Percentiles rank a stretch among this genome's conserved stretches.
Evolutionary conservation across 2,113 vertebrate species (phyloP).

Genomic region (Dipodomys stephensi): DNA sequence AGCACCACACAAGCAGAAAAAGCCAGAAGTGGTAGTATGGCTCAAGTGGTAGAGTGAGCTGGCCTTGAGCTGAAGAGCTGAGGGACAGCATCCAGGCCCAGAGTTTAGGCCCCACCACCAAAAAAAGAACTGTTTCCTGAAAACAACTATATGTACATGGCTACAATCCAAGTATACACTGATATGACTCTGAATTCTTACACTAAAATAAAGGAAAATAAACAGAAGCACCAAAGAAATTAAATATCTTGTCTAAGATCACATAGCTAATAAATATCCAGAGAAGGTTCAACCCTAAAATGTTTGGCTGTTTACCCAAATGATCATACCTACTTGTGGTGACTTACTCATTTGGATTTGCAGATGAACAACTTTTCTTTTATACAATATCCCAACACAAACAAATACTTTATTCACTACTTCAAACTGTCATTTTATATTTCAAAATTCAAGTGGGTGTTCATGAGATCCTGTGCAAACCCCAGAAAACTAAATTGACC

Average conservation of each 20-base stretch:
- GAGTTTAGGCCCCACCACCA: too few species aligned
- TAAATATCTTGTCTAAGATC: not conserved
- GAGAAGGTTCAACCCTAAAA: not conserved
- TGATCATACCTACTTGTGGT: not conserved
- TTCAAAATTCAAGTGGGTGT: not conserved
- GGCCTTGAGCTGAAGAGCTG: too few species aligned
- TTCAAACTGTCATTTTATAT: not conserved
- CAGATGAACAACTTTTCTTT: not conserved
- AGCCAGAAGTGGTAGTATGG: too few species aligned
- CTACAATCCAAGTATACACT: not conserved
- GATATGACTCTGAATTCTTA: not conserved
- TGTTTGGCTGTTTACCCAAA: not conserved
- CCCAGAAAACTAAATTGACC: not conserved
- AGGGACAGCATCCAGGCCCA: too few species aligned
- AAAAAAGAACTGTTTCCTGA: not conserved
- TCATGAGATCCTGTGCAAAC: not conserved
- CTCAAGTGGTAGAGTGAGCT: too few species aligned
- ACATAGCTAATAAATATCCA: not conserved
- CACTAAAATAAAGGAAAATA: not conserved
- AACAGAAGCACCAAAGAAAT: not conserved
- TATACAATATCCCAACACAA: not conserved
- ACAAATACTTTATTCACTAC: not conserved
- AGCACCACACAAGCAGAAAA: too few species aligned
- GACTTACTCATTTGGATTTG: slow-evolving; percentile 32
- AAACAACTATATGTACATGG: not conserved